These are phyloP conservation scores for Ophion ellenae DNA, from an alignment of 2,888 invertebrate genomes.

Conservation along the genomic window DNA sequence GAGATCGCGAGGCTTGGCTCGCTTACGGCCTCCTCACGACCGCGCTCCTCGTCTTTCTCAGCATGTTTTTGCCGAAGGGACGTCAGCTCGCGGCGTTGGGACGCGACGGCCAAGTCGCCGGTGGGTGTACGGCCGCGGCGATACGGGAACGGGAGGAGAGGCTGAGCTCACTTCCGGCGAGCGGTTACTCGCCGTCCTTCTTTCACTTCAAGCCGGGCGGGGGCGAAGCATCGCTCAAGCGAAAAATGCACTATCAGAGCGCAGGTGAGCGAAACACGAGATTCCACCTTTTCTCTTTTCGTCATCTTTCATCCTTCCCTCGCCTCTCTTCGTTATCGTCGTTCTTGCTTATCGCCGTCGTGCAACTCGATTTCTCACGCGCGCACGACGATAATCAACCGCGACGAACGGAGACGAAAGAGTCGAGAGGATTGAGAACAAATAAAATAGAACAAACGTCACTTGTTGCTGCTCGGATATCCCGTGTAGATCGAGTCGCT, in stretches of 20 bases:
- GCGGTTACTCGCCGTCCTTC: slow-evolving; percentile 95
- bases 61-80: slow-evolving; percentile 97
- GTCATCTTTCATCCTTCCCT: background rate
- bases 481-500: slow-evolving; percentile 87
- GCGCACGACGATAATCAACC: background rate
- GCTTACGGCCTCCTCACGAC: slow-evolving; percentile 95
- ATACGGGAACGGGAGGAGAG: slow-evolving; percentile 93
- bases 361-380: background rate
- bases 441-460: slow-evolving; percentile 3
- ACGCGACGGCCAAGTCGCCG: slow-evolving; percentile 87
- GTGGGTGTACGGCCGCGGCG: slow-evolving; percentile 67
- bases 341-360: background rate
- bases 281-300: background rate
- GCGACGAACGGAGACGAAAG: background rate
- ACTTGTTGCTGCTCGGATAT: slow-evolving; percentile 29
- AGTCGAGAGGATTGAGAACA: slow-evolving; percentile 6
- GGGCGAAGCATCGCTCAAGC: slow-evolving; percentile 89
- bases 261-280: slow-evolving; percentile 73
- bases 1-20: slow-evolving; percentile 93
- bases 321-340: background rate
- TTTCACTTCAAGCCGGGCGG: slow-evolving; percentile 94
- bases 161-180: slow-evolving; percentile 91
- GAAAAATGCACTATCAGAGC: slow-evolving; percentile 84
- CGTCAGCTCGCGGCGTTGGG: slow-evolving; percentile 96
- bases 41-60: slow-evolving; percentile 93